These are phyloP conservation scores for Leptoclinus maculatus DNA, from an alignment of 2,797 vertebrate species.

Conservation along the genomic window DNA sequence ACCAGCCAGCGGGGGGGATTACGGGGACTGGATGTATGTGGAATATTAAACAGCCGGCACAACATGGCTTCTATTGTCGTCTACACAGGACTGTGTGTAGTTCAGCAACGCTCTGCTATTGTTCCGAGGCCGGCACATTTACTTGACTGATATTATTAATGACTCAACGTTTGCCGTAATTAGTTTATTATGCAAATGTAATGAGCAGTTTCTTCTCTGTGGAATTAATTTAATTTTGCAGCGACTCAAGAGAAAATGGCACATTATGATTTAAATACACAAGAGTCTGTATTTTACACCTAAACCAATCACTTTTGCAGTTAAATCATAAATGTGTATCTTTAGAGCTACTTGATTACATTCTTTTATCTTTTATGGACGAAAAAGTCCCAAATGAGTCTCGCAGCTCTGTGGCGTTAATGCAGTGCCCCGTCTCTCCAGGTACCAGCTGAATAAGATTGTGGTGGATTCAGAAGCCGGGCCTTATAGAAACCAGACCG, in stretches of 20 bases:
- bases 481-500: slow-evolving; percentile 90
- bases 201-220: slow-evolving; percentile 60
- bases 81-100: slow-evolving; percentile 40
- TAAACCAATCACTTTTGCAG: slow-evolving; percentile 50
- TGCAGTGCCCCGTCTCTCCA: slow-evolving; percentile 57
- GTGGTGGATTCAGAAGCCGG: slow-evolving; percentile 92
- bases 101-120: slow-evolving; percentile 59
- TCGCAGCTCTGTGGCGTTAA: background rate
- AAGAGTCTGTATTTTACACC: slow-evolving; percentile 45
- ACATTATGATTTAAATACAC: slow-evolving; percentile 53
- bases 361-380: slow-evolving; percentile 42
- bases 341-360: slow-evolving; percentile 14
- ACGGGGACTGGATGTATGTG: slow-evolving; percentile 57
- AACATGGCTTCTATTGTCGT: slow-evolving; percentile 51
- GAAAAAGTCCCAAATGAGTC: slow-evolving; percentile 20
- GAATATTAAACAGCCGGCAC: slow-evolving; percentile 67
- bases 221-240: slow-evolving; percentile 58
- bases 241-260: slow-evolving; percentile 55
- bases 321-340: slow-evolving; percentile 47
- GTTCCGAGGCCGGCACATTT: slow-evolving; percentile 67
- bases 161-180: slow-evolving; percentile 64
- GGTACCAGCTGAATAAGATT: slow-evolving; percentile 94
- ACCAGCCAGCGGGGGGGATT: slow-evolving; percentile 60
- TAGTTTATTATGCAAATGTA: slow-evolving; percentile 75
- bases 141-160: slow-evolving; percentile 79